Percentiles rank a stretch among this genome's conserved stretches.
Evolutionary conservation across 2,888 invertebrate genomes (phyloP).

Genomic region (Drepana falcataria): DNA sequence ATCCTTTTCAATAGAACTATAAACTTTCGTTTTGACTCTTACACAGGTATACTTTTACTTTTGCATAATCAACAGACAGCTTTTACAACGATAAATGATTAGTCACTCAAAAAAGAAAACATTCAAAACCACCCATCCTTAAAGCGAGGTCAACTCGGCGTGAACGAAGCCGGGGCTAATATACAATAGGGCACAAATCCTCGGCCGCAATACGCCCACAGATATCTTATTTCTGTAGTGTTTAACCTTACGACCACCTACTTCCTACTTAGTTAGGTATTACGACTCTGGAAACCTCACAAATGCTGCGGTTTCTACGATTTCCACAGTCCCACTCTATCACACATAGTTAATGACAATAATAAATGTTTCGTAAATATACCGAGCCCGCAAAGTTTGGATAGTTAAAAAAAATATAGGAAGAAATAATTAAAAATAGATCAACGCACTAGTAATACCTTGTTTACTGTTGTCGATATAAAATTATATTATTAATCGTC

Average conservation of each 20-base stretch:
- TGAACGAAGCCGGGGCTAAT: conserved; percentile 32
- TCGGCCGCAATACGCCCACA: conserved; percentile 42
- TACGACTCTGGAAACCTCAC: conserved; percentile 72
- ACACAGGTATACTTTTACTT: too few species aligned
- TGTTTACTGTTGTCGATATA: too few species aligned
- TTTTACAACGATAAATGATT: too few species aligned
- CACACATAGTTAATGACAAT: conserved; percentile 8
- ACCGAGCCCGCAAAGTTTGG: too few species aligned
- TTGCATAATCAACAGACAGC: too few species aligned
- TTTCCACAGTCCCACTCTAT: conserved; percentile 33
- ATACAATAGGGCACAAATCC: conserved; percentile 34
- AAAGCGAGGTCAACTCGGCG: conserved; percentile 24
- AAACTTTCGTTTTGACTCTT: conserved; percentile 18
- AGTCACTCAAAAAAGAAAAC: too few species aligned
- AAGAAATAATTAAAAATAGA: too few species aligned
- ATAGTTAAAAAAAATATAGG: too few species aligned
- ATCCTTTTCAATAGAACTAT: conserved; percentile 87
- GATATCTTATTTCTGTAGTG: conserved; percentile 77
- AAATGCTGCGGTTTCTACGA: conserved; percentile 71
- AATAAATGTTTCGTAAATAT: conserved; percentile 7
- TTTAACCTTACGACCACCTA: conserved; percentile 76
- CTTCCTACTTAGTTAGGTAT: conserved; percentile 68
- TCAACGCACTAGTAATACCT: too few species aligned
- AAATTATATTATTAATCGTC: too few species aligned
- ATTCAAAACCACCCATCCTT: conserved; percentile 8